A percentile compares a stretch with the other conserved stretches of the same genome.
phyloP scores from a whole-genome alignment of 2,888 invertebrate genomes.

The Parapristionchus giblindavisi region DNA sequence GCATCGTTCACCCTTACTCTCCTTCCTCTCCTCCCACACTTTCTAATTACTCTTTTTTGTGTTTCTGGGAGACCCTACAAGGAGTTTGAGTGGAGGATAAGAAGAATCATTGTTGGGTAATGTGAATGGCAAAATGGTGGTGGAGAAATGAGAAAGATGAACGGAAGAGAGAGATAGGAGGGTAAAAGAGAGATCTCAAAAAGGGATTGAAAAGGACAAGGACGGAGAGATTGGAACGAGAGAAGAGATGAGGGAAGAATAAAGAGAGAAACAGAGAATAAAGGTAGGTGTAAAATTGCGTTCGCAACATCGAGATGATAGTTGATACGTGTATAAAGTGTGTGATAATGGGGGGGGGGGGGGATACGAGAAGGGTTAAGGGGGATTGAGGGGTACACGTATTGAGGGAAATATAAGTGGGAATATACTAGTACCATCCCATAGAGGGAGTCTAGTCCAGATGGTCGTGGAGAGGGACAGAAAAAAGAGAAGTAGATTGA shows the following conservation, averaged over 20 bases:
- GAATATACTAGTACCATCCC: neutral
- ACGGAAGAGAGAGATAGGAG: conserved; percentile 4
- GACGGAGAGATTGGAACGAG: conserved; percentile 9
- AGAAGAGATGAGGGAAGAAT: neutral
- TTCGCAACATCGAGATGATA: neutral
- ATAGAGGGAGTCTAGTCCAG: too few species aligned
- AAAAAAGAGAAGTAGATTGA: neutral
- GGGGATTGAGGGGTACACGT: neutral
- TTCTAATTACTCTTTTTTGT: too few species aligned
- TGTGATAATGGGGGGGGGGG: neutral
- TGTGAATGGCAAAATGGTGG: conserved; percentile 7
- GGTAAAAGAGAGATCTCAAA: neutral
- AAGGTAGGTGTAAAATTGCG: conserved; percentile 16
- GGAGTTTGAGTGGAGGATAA: neutral
- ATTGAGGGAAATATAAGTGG: too few species aligned
- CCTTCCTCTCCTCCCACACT: too few species aligned
- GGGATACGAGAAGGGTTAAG: neutral
- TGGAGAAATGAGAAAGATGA: conserved; percentile 4
- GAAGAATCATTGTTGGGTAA: conserved; percentile 23
- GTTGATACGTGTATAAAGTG: neutral
- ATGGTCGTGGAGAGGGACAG: neutral
- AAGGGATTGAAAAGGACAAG: conserved; percentile 25
- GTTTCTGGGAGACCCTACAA: neutral
- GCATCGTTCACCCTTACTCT: conserved; percentile 5
- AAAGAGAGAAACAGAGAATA: conserved; percentile 1